These are phyloP conservation scores for Stenodera caucasica DNA, from an alignment of 2,888 invertebrate species.

Conservation along the genomic window DNA sequence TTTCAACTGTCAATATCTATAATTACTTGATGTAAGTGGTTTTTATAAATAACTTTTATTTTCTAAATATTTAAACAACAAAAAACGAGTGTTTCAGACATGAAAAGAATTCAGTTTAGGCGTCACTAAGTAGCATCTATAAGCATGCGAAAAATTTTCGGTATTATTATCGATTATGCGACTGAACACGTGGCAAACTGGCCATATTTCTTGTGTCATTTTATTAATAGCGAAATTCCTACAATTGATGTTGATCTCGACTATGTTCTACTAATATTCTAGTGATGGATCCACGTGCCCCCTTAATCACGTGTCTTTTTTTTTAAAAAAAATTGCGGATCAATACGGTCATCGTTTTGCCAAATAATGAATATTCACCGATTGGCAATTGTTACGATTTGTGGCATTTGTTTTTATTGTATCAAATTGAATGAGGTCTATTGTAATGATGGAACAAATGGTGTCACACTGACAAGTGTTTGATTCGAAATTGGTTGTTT, in stretches of 20 bases:
- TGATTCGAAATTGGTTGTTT: conserved; percentile 13
- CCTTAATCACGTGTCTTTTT: conserved; percentile 32
- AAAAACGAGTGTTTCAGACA: neutral
- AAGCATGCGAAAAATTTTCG: neutral
- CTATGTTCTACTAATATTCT: conserved; percentile 16
- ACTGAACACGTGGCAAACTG: neutral
- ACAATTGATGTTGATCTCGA: conserved; percentile 7
- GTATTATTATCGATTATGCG: neutral
- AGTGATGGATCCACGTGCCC: too few relatives aligned
- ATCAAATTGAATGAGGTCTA: neutral
- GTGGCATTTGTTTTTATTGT: too few relatives aligned
- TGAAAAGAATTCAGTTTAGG: neutral
- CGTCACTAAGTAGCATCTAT: conserved; percentile 13
- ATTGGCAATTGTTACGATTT: too few relatives aligned
- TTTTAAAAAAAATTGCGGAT: conserved; percentile 31
- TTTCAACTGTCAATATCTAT: neutral
- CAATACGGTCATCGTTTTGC: too few relatives aligned
- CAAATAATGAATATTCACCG: neutral
- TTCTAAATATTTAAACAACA: conserved; percentile 9
- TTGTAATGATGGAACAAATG: neutral
- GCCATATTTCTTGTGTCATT: conserved; percentile 15
- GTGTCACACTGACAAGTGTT: conserved; percentile 19
- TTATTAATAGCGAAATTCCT: conserved; percentile 5
- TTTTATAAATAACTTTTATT: conserved; percentile 23
- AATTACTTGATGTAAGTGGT: neutral